Conservation (phyloP, 2,113 vertebrate genomes). For the Sander vitreus region DNA sequence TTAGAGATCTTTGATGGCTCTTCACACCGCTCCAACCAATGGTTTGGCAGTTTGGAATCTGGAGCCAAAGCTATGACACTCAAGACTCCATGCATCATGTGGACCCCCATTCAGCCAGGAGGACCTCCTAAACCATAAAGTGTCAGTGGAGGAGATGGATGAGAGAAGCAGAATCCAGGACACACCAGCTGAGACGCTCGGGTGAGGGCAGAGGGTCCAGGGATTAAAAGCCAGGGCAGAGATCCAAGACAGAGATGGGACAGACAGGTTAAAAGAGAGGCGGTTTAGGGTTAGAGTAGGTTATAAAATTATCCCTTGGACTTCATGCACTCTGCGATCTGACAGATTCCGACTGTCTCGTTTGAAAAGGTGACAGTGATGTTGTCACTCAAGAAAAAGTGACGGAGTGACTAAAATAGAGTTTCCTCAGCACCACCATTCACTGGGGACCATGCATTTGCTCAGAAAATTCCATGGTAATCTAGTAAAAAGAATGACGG, state of each 20-base stretch:
- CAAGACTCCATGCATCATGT: not conserved
- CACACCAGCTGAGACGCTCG: not conserved
- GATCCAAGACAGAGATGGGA: not conserved
- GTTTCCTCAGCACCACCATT: not conserved
- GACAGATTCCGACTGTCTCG: not conserved
- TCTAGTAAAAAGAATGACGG: not conserved
- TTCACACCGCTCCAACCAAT: not conserved
- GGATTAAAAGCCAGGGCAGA: not conserved
- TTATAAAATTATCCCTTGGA: not conserved
- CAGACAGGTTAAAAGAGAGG: not conserved
- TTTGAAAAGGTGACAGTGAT: not conserved
- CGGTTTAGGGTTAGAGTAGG: not conserved
- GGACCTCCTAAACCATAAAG: not conserved
- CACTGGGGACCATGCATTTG: not conserved
- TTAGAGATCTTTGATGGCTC: not conserved
- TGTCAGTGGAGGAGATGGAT: not conserved
- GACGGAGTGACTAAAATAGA: not conserved
- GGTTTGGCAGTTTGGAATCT: not conserved
- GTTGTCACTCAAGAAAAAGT: not conserved
- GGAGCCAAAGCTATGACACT: not conserved
- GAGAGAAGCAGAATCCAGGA: not conserved
- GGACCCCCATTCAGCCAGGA: not conserved
- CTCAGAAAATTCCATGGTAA: not conserved
- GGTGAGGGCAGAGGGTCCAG: not conserved
- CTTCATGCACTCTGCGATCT: not conserved